Conservation (phyloP, 2,797 vertebrate species). For the Catamblyrhynchus diadema region DNA sequence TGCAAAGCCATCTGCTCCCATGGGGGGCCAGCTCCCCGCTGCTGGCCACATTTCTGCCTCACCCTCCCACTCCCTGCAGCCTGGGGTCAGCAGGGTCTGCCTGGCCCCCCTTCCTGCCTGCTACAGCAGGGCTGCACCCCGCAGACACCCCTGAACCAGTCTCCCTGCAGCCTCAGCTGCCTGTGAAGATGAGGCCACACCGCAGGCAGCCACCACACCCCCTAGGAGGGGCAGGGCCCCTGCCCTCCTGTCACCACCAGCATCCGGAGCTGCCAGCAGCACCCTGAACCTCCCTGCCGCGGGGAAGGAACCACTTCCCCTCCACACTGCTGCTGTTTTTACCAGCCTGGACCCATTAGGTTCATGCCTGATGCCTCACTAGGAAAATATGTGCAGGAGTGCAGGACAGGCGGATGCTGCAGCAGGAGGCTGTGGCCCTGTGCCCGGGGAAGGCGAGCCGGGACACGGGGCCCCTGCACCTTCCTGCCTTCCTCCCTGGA, state of each 20-base stretch:
- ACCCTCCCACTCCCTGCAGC: rapidly evolving
- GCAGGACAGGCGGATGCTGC: not conserved
- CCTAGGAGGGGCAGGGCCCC: not conserved
- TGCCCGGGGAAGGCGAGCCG: not conserved
- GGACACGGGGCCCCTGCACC: rapidly evolving
- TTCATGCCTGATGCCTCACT: not conserved
- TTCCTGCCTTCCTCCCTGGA: not conserved
- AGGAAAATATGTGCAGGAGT: not conserved
- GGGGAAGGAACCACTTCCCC: not conserved
- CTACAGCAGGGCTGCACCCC: not conserved
- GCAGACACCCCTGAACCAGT: not conserved
- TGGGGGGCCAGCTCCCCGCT: rapidly evolving
- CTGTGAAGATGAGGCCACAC: not conserved
- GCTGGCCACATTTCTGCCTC: not conserved
- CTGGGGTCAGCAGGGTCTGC: not conserved
- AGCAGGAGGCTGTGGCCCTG: not conserved
- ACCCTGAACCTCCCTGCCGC: rapidly evolving
- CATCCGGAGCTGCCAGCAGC: not conserved
- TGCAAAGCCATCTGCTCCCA: not conserved
- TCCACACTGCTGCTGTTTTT: rapidly evolving
- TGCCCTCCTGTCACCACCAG: not conserved
- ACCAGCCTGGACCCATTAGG: not conserved
- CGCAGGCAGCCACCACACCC: rapidly evolving
- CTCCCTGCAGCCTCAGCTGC: not conserved
- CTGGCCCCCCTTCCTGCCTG: not conserved